These are phyloP conservation scores for rat (Rattus norvegicus) DNA, from an alignment of 2,113 vertebrate species.

Conservation along the genomic window DNA sequence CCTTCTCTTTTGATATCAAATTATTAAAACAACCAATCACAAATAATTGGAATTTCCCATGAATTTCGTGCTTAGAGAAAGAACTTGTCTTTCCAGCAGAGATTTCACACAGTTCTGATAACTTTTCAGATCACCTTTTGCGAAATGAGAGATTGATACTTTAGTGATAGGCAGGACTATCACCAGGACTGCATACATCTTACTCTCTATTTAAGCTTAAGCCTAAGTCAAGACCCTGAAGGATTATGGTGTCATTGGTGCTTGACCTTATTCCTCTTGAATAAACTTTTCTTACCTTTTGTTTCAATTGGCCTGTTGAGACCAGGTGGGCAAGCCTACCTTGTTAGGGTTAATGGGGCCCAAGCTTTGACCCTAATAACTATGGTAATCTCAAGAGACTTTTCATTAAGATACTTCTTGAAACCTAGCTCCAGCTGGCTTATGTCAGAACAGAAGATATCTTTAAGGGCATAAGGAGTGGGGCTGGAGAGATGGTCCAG, in stretches of 20 bases:
- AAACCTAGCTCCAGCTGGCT: background rate
- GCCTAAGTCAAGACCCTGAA: background rate
- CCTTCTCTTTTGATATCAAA: background rate
- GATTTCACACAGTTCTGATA: background rate
- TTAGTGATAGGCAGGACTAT: background rate
- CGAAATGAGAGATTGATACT: background rate
- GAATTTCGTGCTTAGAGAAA: background rate
- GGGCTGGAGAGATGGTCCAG: background rate
- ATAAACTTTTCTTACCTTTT: background rate
- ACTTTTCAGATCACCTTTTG: background rate
- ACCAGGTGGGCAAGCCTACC: background rate
- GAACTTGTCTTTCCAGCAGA: background rate
- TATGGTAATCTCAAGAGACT: background rate
- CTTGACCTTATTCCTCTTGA: background rate
- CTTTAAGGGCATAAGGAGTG: background rate
- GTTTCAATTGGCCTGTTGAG: background rate
- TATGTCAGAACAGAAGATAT: constrained; percentile 15
- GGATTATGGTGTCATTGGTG: background rate
- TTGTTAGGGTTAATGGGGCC: background rate
- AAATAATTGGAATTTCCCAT: background rate
- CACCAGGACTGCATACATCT: background rate
- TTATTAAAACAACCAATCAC: background rate
- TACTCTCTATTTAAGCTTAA: background rate
- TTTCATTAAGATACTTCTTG: constrained; percentile 4
- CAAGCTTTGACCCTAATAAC: background rate